A percentile compares a stretch with the other conserved stretches of the same genome.
Evolutionary conservation across 2,797 vertebrate species (phyloP).

Genomic region (Enteromius afrohamiltoni): DNA sequence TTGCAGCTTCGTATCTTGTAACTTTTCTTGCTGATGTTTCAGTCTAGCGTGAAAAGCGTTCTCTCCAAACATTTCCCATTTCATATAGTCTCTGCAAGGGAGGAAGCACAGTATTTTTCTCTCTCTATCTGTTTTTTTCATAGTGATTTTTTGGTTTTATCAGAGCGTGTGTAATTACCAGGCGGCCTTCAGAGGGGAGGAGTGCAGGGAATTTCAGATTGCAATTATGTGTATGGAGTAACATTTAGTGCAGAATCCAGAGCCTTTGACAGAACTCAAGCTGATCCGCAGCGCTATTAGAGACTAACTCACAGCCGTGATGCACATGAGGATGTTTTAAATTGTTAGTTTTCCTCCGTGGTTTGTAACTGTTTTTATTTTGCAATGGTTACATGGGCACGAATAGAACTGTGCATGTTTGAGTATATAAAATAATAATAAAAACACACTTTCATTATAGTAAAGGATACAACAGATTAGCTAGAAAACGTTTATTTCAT

Average conservation of each 20-base stretch:
- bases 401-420: neutral
- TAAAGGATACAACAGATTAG: neutral
- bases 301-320: neutral
- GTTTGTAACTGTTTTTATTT: neutral
- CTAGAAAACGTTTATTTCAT: neutral
- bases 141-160: conserved; percentile 14
- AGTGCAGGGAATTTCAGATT: conserved; percentile 31
- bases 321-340: neutral
- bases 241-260: conserved; percentile 15
- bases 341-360: neutral
- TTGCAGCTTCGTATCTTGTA: conserved; percentile 39
- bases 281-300: neutral
- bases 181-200: conserved; percentile 9
- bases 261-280: conserved; percentile 6
- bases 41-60: conserved; percentile 31
- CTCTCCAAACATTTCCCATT: conserved; percentile 9
- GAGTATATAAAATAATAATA: neutral
- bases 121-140: neutral
- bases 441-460: neutral
- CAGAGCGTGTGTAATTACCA: conserved; percentile 19
- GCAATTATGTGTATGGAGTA: conserved; percentile 16
- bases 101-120: conserved; percentile 3
- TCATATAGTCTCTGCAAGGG: conserved; percentile 18
- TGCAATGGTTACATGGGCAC: neutral
- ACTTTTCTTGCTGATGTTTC: conserved; percentile 42